A percentile compares a stretch with the other conserved stretches of the same genome.
Evolutionary conservation across 2,797 vertebrate species (phyloP).

Genomic region (Macrochelys suwanniensis): DNA sequence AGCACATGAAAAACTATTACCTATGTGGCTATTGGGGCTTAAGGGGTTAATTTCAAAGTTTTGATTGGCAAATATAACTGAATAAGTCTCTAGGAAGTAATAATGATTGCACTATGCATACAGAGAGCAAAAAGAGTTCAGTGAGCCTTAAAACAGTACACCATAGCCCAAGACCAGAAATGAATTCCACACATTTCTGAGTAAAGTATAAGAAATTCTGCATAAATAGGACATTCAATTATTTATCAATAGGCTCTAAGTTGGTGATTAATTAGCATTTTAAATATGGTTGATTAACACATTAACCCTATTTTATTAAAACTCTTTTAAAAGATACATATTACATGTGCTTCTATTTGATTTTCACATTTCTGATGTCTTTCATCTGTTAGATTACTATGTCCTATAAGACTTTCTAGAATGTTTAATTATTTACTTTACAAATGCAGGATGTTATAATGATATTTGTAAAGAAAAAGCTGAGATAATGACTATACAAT

Average conservation of each 20-base stretch:
- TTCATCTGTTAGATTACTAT: constrained; percentile 74
- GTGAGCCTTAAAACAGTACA: not conserved
- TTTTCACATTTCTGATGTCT: constrained; percentile 72
- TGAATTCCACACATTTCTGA: constrained; percentile 30
- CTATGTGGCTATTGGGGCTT: not conserved
- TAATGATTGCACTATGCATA: rapidly evolving
- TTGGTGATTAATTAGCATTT: constrained; percentile 79
- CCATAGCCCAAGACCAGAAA: constrained; percentile 38
- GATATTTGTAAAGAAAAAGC: constrained; percentile 79
- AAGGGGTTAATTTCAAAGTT: not conserved
- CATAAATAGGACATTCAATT: constrained; percentile 77
- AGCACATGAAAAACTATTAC: not conserved
- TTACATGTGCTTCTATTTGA: constrained; percentile 71
- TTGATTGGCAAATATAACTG: rapidly evolving
- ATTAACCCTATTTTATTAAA: constrained; percentile 78
- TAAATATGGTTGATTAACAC: constrained; percentile 77
- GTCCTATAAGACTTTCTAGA: constrained; percentile 76
- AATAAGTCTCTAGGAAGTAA: not conserved
- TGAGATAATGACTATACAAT: constrained; percentile 74
- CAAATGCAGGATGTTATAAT: constrained; percentile 79
- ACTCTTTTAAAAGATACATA: constrained; percentile 76
- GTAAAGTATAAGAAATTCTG: constrained; percentile 60
- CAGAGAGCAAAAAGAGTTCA: not conserved
- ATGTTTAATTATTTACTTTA: constrained; percentile 82
- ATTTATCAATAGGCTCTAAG: constrained; percentile 73